phyloP scores from a whole-genome alignment of 2,113 vertebrate species.

The Entelurus aequoreus region DNA sequence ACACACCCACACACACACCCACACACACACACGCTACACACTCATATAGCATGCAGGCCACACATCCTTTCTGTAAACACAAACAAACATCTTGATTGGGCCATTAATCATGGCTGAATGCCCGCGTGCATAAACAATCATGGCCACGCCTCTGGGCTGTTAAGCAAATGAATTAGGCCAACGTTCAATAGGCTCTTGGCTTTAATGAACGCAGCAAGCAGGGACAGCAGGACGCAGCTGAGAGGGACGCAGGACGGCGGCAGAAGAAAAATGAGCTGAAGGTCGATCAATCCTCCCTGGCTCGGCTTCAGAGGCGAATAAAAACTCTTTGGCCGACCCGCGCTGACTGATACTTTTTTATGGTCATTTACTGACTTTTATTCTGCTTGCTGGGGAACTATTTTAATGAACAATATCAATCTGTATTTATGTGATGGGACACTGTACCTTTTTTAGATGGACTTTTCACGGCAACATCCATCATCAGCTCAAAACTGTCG shows the following conservation, averaged over 20 bases:
- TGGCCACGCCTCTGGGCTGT: conserved; percentile 38
- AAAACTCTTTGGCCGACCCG: conserved; percentile 23
- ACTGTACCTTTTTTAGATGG: not conserved
- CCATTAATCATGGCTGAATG: conserved; percentile 40
- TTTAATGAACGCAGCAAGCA: conserved; percentile 48
- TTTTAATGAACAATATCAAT: conserved; percentile 9
- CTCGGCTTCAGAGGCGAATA: conserved; percentile 22
- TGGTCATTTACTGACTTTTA: conserved; percentile 19
- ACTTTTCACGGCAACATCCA: not conserved
- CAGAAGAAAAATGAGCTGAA: conserved; percentile 27
- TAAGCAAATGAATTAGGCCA: conserved; percentile 52
- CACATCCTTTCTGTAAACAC: conserved; percentile 16
- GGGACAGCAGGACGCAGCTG: conserved; percentile 17
- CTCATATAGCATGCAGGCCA: not conserved
- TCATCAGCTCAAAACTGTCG: not conserved
- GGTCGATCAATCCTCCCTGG: conserved; percentile 20
- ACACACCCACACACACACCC: conserved; percentile 1
- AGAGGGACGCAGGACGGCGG: conserved; percentile 1
- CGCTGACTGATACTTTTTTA: conserved; percentile 13
- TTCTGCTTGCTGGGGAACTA: not conserved
- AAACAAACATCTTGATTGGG: conserved; percentile 32
- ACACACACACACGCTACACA: not conserved
- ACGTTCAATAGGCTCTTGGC: conserved; percentile 40
- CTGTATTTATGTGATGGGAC: not conserved
- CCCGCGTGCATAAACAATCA: conserved; percentile 14